phyloP scores from a whole-genome alignment of 2,888 invertebrate genomes.

The Nomada fucata region DNA sequence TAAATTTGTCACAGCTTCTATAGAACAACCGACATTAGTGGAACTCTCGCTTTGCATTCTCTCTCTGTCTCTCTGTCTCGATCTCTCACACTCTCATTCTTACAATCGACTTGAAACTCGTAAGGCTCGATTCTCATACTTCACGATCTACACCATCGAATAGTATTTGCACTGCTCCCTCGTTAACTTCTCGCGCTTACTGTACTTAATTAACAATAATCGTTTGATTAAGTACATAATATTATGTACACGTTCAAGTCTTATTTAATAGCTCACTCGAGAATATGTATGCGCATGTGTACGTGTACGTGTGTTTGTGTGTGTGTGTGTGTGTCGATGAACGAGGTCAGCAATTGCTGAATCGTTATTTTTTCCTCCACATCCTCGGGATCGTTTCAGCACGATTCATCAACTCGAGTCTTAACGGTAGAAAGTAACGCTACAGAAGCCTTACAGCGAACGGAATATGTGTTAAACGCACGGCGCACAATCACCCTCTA shows the following conservation, averaged over 20 bases:
- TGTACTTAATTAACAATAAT: constrained; percentile 16
- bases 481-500: not conserved
- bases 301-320: too few species aligned
- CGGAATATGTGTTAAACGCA: not conserved
- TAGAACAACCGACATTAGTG: constrained; percentile 27
- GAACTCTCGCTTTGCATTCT: constrained; percentile 17
- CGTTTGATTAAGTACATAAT: constrained; percentile 26
- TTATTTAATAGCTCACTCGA: not conserved
- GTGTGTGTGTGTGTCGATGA: not conserved
- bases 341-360: not conserved
- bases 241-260: constrained; percentile 10
- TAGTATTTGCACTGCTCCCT: constrained; percentile 12
- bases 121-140: constrained; percentile 13
- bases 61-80: not conserved
- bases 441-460: constrained; percentile 2
- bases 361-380: not conserved
- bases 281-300: too few species aligned
- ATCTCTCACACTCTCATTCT: not conserved
- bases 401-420: not conserved
- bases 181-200: not conserved
- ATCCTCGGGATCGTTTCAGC: not conserved
- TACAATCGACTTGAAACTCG: constrained; percentile 13
- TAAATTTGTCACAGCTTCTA: constrained; percentile 35
- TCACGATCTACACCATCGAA: constrained; percentile 12
- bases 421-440: constrained; percentile 12